Percentiles rank a stretch among this genome's conserved stretches.
Conservation (phyloP, 2,888 invertebrate genomes). For the Sabatieria punctata region DNA sequence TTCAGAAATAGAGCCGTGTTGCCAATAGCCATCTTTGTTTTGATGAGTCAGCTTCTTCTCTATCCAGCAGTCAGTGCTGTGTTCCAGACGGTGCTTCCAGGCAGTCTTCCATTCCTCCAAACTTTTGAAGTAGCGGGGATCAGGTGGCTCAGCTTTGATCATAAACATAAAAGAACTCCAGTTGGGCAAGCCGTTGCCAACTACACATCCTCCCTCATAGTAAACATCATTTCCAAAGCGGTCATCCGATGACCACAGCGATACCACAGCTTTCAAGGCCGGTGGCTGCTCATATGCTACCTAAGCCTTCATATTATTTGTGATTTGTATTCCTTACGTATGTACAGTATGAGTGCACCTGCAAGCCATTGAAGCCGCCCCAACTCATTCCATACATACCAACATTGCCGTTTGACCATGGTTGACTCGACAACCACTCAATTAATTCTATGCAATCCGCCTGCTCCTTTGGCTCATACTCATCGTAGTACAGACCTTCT, state of each 20-base stretch:
- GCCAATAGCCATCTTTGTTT: no score
- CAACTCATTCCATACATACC: slow-evolving; percentile 16
- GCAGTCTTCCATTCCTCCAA: slow-evolving; percentile 8
- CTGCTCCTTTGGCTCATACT: slow-evolving; percentile 14
- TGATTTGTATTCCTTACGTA: no score
- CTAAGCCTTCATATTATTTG: no score
- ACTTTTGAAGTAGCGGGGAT: slow-evolving; percentile 6
- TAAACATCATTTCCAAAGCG: slow-evolving; percentile 14
- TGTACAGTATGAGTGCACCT: no score
- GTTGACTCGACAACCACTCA: slow-evolving; percentile 11
- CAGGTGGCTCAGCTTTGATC: slow-evolving; percentile 11
- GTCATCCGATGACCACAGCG: slow-evolving; percentile 14
- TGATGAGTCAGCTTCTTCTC: no score
- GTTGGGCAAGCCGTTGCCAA: slow-evolving; percentile 9
- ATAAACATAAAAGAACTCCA: slow-evolving; percentile 13
- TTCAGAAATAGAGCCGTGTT: slow-evolving; percentile 12
- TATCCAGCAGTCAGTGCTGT: no score
- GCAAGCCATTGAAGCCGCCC: slow-evolving; percentile 17
- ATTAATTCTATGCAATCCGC: slow-evolving; percentile 13
- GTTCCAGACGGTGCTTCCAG: slow-evolving; percentile 8
- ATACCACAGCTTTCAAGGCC: slow-evolving; percentile 13
- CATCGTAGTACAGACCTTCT: slow-evolving; percentile 13
- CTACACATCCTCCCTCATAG: slow-evolving; percentile 13
- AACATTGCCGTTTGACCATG: slow-evolving; percentile 12
- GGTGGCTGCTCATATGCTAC: slow-evolving; percentile 12